A percentile compares a stretch with the other conserved stretches of the same genome.
phyloP scores from a whole-genome alignment of 2,113 vertebrate species.

The Melierax canorus region DNA sequence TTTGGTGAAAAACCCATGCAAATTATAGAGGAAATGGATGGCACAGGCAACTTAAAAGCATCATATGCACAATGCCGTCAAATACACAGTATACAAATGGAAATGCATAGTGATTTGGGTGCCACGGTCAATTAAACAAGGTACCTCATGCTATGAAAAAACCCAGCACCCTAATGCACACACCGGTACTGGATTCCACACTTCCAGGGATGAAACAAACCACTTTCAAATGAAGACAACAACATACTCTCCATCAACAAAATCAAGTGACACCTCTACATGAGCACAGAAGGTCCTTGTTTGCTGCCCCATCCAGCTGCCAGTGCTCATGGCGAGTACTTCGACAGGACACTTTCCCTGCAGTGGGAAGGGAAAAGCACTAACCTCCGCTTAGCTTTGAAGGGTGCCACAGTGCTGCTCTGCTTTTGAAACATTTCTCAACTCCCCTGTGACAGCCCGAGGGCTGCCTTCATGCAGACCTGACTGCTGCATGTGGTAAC shows the following conservation, averaged over 20 bases:
- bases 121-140: background rate
- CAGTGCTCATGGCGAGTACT: background rate
- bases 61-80: background rate
- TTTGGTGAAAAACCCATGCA: background rate
- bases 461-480: background rate
- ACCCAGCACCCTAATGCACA: background rate
- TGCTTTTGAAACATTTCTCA: background rate
- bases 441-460: background rate
- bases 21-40: background rate
- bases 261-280: background rate
- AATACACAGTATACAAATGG: background rate
- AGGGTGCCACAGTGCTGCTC: background rate
- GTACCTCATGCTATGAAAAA: background rate
- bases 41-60: background rate
- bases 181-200: background rate
- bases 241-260: background rate
- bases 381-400: background rate
- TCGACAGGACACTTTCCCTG: background rate
- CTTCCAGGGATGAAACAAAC: background rate
- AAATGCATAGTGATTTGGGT: fast-evolving
- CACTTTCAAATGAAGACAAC: background rate
- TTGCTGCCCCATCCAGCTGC: background rate
- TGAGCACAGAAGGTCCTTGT: background rate
- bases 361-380: background rate
- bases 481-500: background rate